Conservation (phyloP, 92 coral and sea anemone species). For the Palythoa heliodiscus region DNA sequence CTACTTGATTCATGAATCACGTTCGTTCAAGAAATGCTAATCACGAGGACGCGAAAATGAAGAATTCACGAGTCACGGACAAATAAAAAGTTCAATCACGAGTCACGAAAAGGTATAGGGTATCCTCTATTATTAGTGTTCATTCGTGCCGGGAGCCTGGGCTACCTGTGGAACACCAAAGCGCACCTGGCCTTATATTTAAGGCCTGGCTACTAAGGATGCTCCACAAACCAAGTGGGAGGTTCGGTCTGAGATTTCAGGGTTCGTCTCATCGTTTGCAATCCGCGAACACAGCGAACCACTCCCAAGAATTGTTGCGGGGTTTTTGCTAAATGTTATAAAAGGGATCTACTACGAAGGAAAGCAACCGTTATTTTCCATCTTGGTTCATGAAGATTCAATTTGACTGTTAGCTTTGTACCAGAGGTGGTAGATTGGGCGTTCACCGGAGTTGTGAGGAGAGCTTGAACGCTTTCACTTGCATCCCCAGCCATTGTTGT, state of each 20-base stretch:
- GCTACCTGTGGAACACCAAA: too few relatives aligned
- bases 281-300: slow-evolving; percentile 77
- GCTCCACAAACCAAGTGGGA: slow-evolving; percentile 58
- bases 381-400: slow-evolving; percentile 63
- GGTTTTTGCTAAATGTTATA: slow-evolving; percentile 59
- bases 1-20: too few relatives aligned
- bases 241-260: slow-evolving; percentile 58
- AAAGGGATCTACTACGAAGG: slow-evolving; percentile 55
- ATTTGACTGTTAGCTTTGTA: slow-evolving; percentile 54
- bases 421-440: slow-evolving; percentile 53
- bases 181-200: slow-evolving; percentile 27
- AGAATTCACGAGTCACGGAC: too few relatives aligned
- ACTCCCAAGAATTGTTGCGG: slow-evolving; percentile 71
- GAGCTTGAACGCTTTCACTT: slow-evolving; percentile 60
- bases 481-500: slow-evolving; percentile 44
- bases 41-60: too few relatives aligned
- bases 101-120: too few relatives aligned
- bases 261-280: slow-evolving; percentile 72
- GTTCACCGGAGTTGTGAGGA: slow-evolving; percentile 49
- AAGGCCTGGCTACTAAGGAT: slow-evolving; percentile 28
- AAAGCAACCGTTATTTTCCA: slow-evolving; percentile 29
- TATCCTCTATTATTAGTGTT: too few relatives aligned
- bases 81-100: too few relatives aligned
- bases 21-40: too few relatives aligned
- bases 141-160: too few relatives aligned